Evolutionary conservation across 2,797 vertebrate species (phyloP), one percentile per base, ranked within the genome.

Genomic region (Columba guinea): DNA sequence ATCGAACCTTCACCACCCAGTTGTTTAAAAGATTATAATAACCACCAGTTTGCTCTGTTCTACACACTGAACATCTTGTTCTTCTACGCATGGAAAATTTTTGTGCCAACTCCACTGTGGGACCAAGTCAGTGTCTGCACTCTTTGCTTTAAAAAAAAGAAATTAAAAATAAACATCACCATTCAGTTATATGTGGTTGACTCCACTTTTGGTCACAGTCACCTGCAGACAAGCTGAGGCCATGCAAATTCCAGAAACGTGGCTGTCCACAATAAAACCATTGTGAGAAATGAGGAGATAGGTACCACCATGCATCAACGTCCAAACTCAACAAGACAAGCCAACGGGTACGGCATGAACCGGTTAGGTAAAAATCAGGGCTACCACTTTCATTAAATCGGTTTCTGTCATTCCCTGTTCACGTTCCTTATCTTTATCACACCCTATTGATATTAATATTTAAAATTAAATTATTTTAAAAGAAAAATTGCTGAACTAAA

Each of bases 301-400:
- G 30, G 27, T 41, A 62, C 28, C 52, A 76, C 5, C 11, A 4
- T 2, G 9, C 9, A 37, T 8, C 20, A 28, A 9, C 2, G 1
- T 26, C 13, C 63, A 32, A 16, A 52, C 17, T 52, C 81, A 75
- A 6, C 0, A 1, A 48, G 39, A 70, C 26, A 56, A 65, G n/a
- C 13, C 44, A 53, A 23, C 2, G 2, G 35, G 49, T 48, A 49
- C 0, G 7, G n/a, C 4, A 60, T 0, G 16, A 74, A 59, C 12
- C n/a, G 76, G 23, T 13, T 3, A 39, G 27, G 53, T 32, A 79
- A 52, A 69, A 81, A 73, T 7, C 35, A 48, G 11, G 19, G 32
- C 12, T 22, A 59, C 5, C 2, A 46, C 28, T 73, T 71, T 46
- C 27, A 65, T 32, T 27, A 34, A 85, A 62, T 6, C 19, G 77